Conservation (phyloP, 2,113 vertebrate species). For the Nanorana parkeri region DNA sequence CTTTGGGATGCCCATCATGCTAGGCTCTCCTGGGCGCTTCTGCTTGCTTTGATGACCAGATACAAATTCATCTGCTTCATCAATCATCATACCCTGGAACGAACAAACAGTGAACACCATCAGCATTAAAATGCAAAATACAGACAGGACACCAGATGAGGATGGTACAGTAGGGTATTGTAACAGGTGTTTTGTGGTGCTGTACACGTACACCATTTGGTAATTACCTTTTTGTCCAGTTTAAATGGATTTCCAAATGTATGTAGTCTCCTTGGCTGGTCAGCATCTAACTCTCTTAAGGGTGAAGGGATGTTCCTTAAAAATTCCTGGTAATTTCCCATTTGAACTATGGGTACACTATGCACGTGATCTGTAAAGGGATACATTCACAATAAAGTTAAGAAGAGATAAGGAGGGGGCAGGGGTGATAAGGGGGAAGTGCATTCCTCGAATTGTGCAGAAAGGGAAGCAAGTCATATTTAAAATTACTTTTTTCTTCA, state of each 20-base stretch:
- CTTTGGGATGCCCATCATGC: constrained; percentile 76
- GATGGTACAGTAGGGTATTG: no score
- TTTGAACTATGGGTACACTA: constrained; percentile 94
- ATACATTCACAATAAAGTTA: not conserved
- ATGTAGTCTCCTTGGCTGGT: constrained; percentile 93
- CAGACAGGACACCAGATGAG: no score
- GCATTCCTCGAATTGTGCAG: no score
- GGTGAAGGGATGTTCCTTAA: constrained; percentile 91
- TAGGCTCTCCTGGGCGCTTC: constrained; percentile 80
- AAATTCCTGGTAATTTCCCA: constrained; percentile 98
- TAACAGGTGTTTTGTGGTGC: no score
- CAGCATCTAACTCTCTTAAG: constrained; percentile 92
- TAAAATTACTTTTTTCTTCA: no score
- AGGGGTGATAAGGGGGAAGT: no score
- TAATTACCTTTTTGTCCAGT: constrained; percentile 92
- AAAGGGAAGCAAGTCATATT: no score
- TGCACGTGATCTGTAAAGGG: constrained; percentile 86
- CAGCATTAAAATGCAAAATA: no score
- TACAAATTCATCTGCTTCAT: constrained; percentile 85
- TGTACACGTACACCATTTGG: no score
- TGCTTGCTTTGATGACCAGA: constrained; percentile 81
- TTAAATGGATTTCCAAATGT: constrained; percentile 98
- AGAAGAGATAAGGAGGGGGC: not conserved
- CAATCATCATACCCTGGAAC: constrained; percentile 84
- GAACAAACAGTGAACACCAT: not conserved